Base-by-base conservation (phyloP, 2,888 invertebrate species). In the Metellina segmentata region DNA sequence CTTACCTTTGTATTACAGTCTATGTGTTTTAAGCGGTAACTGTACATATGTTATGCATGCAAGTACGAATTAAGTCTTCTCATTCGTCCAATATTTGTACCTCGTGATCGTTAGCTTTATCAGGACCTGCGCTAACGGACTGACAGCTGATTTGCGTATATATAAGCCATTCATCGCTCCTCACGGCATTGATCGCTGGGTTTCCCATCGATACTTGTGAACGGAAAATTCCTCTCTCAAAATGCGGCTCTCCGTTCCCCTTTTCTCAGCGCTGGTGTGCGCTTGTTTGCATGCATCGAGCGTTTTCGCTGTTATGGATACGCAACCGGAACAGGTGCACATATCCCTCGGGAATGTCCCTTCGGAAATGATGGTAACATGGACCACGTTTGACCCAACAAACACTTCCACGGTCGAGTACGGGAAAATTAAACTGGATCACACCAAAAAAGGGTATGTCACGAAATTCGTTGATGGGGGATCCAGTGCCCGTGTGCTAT, bases 401-500 rank as follows among this genome's bases (percentile, higher is more conserved):
- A 93, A 93, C 89, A 89, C 91, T 48, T 89, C 93, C 4, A 85
- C 93, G 9, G 94, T 94, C 8, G 93, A 94, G 61, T 94, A 93
- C 93, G 94, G 94, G 0, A 20, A 89, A 13, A 11, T 72, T n/a
- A 81, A 81, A 34, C 79, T 93, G n/a, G 71, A 91, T 74, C 20
- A 77, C 13, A 4, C 7, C 11, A 81, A 81, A 72, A 83, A 61
- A 13, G 94, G 94, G 4, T 81, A 70, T 19, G 82, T 89, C 9
- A 93, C 92, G 8, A 85, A 92, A 70, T 98, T 98, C 95, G 95
- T 96, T 0, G 98, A 98, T 94, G 98, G 97, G 7, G 98, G 98
- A 0, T 93, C 94, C 0, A 94, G 95, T 92, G 96, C 96, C 86
- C 96, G 96, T 51, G 94, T 95, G 0, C 97, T 97, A 95, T 98